phyloP scores from a whole-genome alignment of 2,888 invertebrate species.

The Julus scandinavius region DNA sequence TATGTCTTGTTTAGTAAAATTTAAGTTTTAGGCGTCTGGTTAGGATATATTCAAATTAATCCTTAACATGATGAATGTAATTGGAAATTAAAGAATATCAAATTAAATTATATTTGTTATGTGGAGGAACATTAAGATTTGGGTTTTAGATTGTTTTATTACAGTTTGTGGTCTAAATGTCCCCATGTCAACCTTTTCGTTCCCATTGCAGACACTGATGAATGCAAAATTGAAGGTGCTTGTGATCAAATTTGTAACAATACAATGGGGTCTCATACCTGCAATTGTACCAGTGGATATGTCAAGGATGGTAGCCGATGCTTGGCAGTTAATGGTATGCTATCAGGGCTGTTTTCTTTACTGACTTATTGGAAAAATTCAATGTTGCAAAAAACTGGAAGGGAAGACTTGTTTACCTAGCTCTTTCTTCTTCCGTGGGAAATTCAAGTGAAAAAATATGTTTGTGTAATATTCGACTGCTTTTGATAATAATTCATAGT shows the following conservation, averaged over 20 bases:
- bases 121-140: background rate
- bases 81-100: background rate
- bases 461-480: background rate
- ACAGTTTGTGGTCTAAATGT: background rate
- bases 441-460: too few species aligned
- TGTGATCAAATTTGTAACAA: conserved; percentile 82
- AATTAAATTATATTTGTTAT: background rate
- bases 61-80: background rate
- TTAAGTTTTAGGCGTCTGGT: conserved; percentile 11
- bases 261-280: conserved; percentile 75
- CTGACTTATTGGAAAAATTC: background rate
- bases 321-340: conserved; percentile 76
- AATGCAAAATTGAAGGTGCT: conserved; percentile 76
- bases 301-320: conserved; percentile 71
- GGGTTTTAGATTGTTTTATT: background rate
- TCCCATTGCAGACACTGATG: conserved; percentile 75
- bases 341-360: conserved; percentile 60
- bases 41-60: background rate
- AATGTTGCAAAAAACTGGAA: background rate
- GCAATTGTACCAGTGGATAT: conserved; percentile 81
- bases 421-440: too few species aligned
- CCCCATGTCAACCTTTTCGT: conserved; percentile 44
- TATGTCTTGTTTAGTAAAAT: conserved; percentile 61
- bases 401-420: too few species aligned
- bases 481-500: conserved; percentile 68